phyloP scores from a whole-genome alignment of 2,888 invertebrate genomes.

The Cyaniris semiargus region DNA sequence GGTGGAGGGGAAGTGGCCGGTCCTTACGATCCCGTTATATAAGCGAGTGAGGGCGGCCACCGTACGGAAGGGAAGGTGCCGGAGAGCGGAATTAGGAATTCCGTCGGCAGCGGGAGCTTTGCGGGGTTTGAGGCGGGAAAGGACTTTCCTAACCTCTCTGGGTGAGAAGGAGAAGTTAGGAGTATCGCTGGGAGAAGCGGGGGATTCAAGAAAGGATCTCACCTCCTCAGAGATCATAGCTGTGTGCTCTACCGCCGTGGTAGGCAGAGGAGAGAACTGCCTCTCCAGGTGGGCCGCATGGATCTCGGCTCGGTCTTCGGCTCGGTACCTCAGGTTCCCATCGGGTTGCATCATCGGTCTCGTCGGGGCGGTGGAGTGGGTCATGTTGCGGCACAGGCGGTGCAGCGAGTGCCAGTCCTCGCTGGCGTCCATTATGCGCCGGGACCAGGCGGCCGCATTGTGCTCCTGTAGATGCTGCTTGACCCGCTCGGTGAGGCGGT shows the following conservation, averaged over 20 bases:
- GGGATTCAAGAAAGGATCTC: neutral
- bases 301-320: neutral
- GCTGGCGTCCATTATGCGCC: too few relatives aligned
- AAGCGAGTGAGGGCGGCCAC: neutral
- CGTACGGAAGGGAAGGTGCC: neutral
- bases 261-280: neutral
- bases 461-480: too few relatives aligned
- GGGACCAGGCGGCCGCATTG: too few relatives aligned
- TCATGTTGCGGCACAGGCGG: neutral
- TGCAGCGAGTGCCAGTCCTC: neutral
- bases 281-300: neutral
- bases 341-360: neutral
- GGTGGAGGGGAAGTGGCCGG: neutral
- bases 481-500: neutral
- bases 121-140: neutral
- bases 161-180: too few relatives aligned
- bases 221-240: neutral
- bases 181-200: too few relatives aligned
- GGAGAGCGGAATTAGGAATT: neutral
- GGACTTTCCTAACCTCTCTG: too few relatives aligned
- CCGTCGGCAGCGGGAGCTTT: neutral
- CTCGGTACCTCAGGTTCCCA: neutral
- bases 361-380: neutral
- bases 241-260: neutral
- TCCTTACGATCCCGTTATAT: neutral